Conservation (phyloP, 2,113 vertebrate species). For the Corydoras maculifer region DNA sequence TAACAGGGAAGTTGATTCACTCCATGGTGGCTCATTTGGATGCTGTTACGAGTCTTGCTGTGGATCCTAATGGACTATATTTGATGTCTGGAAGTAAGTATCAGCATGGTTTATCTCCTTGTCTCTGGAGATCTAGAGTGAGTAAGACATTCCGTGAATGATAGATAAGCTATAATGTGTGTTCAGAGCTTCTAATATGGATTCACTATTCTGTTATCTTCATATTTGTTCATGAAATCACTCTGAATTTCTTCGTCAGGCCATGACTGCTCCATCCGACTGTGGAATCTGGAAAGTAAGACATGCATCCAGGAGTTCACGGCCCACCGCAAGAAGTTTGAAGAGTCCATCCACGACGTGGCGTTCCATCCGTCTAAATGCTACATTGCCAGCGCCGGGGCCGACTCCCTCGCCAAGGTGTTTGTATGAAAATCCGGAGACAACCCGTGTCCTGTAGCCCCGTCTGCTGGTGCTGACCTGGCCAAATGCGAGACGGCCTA, state of each 20-base stretch:
- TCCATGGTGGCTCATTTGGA: constrained; percentile 98
- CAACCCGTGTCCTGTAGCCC: constrained; percentile 43
- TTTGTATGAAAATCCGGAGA: constrained; percentile 82
- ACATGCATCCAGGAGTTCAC: constrained; percentile 99
- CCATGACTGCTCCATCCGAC: constrained; percentile 96
- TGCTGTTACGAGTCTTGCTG: constrained; percentile 94
- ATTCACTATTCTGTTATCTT: not conserved
- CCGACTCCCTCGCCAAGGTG: constrained; percentile 95
- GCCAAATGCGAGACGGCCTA: not conserved
- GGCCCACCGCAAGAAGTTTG: constrained; percentile 95
- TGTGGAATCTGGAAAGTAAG: constrained; percentile 99
- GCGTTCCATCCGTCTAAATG: constrained; percentile 97
- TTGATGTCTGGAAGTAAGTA: constrained; percentile 99
- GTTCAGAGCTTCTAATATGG: too few relatives aligned
- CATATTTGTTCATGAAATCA: not conserved
- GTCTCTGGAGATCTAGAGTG: not conserved
- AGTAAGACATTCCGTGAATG: not conserved
- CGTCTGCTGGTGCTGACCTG: constrained; percentile 23
- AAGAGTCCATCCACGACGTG: constrained; percentile 96
- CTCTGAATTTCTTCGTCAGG: constrained; percentile 58
- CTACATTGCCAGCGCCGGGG: constrained; percentile 95
- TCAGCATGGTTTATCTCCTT: not conserved
- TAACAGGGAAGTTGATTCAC: constrained; percentile 86
- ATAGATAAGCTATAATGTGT: not conserved
- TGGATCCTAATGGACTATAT: constrained; percentile 96